A percentile compares a stretch with the other conserved stretches of the same genome.
Evolutionary conservation across 2,888 invertebrate species (phyloP).

Genomic region (Drosophila percnosoma): DNA sequence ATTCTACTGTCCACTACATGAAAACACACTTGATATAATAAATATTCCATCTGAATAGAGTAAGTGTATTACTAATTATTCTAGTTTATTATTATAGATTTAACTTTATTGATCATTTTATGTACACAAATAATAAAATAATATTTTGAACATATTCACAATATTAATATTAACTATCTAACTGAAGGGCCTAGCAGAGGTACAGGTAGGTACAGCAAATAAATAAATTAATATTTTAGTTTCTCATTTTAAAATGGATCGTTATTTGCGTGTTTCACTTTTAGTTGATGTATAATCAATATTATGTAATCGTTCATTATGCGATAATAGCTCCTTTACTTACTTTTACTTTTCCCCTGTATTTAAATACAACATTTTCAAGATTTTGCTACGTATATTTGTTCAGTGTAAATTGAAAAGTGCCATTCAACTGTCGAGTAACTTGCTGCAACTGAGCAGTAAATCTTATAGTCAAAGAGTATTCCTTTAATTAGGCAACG

Average conservation of each 20-base stretch:
- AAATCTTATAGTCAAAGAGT: slow-evolving; percentile 4
- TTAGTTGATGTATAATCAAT: background rate
- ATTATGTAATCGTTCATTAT: background rate
- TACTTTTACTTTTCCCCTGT: background rate
- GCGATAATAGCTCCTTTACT: background rate
- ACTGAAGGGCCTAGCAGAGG: background rate
- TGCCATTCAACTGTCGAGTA: background rate
- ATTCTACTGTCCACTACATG: background rate
- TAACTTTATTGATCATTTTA: background rate
- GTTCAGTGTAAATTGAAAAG: slow-evolving; percentile 14
- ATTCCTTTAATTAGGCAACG: slow-evolving; percentile 40
- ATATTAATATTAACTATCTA: background rate
- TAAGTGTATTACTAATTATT: background rate
- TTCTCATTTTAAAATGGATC: background rate
- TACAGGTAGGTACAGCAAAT: background rate
- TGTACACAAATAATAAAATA: background rate
- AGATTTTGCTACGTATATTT: background rate
- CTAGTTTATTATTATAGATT: background rate
- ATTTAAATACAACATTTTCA: background rate
- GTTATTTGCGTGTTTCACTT: background rate
- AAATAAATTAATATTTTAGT: background rate
- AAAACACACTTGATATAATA: background rate
- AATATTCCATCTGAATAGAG: background rate
- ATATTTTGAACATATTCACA: background rate
- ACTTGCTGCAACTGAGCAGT: slow-evolving; percentile 14